Conservation (phyloP, 1,140 invertebrate species). For the Philopotamus ludificatus region DNA sequence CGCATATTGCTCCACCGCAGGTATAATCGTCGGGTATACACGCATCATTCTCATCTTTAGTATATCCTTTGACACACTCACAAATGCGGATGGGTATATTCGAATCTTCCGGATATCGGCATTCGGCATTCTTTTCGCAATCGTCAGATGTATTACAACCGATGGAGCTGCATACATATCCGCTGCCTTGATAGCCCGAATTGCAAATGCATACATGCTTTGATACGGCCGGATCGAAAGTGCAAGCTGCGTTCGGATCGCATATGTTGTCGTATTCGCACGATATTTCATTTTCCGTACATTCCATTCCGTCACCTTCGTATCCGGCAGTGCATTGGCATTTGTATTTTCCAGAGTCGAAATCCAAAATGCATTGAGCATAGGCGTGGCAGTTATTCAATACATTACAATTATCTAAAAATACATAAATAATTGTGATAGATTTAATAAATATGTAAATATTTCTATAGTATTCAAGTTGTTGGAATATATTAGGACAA, state of each 20-base stretch:
- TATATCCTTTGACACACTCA: slow-evolving; percentile 62
- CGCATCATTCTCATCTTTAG: slow-evolving; percentile 58
- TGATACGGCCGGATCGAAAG: slow-evolving; percentile 62
- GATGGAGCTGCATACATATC: slow-evolving; percentile 63
- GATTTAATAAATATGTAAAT: slow-evolving; percentile 41
- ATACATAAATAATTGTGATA: too few species aligned
- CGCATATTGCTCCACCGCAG: slow-evolving; percentile 61
- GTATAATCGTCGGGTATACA: slow-evolving; percentile 57
- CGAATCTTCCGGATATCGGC: slow-evolving; percentile 67
- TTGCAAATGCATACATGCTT: slow-evolving; percentile 76
- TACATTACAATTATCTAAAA: slow-evolving; percentile 69
- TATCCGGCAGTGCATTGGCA: slow-evolving; percentile 81
- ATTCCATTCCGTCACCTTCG: slow-evolving; percentile 76
- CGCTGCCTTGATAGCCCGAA: slow-evolving; percentile 77
- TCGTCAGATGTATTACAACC: slow-evolving; percentile 68
- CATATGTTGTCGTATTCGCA: slow-evolving; percentile 70
- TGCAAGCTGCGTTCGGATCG: slow-evolving; percentile 72
- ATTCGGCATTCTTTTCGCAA: slow-evolving; percentile 76
- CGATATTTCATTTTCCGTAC: slow-evolving; percentile 64
- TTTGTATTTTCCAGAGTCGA: slow-evolving; percentile 58
- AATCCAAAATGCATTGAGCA: slow-evolving; percentile 71
- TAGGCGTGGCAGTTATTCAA: slow-evolving; percentile 74
- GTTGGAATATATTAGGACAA: slow-evolving; percentile 14
- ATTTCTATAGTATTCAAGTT: neutral
- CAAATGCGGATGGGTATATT: slow-evolving; percentile 63